phyloP scores from a whole-genome alignment of 2,113 vertebrate genomes.

The Columba janthina region DNA sequence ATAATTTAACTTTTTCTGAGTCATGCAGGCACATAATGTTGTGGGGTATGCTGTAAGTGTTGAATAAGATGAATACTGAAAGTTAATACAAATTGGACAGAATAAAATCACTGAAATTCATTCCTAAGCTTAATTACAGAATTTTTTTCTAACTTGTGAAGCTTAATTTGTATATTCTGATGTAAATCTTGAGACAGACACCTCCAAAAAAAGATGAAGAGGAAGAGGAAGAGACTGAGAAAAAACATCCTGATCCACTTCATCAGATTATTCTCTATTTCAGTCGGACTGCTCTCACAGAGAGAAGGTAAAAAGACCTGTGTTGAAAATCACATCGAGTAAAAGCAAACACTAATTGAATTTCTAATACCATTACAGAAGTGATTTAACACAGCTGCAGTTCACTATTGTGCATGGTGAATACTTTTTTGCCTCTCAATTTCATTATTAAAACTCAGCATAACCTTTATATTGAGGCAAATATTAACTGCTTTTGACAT shows the following conservation, averaged over 20 bases:
- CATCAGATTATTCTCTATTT: slow-evolving; percentile 98
- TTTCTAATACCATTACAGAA: neutral
- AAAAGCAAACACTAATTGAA: neutral
- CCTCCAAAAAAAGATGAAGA: slow-evolving; percentile 87
- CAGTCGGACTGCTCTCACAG: slow-evolving; percentile 93
- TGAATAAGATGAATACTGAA: neutral
- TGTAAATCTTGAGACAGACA: slow-evolving; percentile 82
- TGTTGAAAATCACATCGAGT: neutral
- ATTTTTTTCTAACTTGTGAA: neutral
- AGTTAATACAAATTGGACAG: neutral
- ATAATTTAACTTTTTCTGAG: neutral
- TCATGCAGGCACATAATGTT: neutral
- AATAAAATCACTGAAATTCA: neutral
- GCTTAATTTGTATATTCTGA: slow-evolving; percentile 26
- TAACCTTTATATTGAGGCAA: neutral
- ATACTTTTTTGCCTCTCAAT: neutral
- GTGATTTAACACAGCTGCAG: neutral
- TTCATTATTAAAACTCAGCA: neutral
- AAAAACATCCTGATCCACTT: slow-evolving; percentile 92
- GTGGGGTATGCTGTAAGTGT: neutral
- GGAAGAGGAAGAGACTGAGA: slow-evolving; percentile 87
- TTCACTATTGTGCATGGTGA: neutral
- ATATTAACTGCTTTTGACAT: neutral
- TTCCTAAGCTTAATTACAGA: neutral
- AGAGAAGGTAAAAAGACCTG: slow-evolving; percentile 83